Percentiles rank a stretch among this genome's conserved stretches.
phyloP scores from a whole-genome alignment of 92 coral and sea anemone species.

The Pocillopora meandrina region DNA sequence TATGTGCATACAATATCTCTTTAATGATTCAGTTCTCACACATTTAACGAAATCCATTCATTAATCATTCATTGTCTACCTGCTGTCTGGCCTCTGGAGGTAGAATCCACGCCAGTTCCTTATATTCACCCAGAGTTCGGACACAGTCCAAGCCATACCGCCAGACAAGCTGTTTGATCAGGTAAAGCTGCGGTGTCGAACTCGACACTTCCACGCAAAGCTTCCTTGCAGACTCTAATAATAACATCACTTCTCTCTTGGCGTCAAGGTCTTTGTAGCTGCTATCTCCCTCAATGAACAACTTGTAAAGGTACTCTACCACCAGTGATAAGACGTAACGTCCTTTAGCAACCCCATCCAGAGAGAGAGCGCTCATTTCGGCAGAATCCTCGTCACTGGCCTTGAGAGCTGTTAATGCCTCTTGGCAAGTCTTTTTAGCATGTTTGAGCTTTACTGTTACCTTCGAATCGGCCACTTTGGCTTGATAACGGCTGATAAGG shows the following conservation, averaged over 20 bases:
- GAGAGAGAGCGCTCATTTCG: conserved; percentile 16
- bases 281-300: conserved; percentile 20
- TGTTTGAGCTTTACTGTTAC: conserved; percentile 29
- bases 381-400: not conserved
- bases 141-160: conserved; percentile 67
- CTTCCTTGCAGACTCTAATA: conserved; percentile 42
- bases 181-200: conserved; percentile 48
- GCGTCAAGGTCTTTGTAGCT: conserved; percentile 4
- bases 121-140: conserved; percentile 38
- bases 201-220: conserved; percentile 37
- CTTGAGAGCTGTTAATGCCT: conserved; percentile 10
- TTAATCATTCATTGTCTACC: not conserved
- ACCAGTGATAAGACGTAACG: conserved; percentile 42
- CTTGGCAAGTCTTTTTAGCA: conserved; percentile 24
- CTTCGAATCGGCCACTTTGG: conserved; percentile 27
- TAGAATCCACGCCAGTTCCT: conserved; percentile 65
- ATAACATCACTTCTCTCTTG: not conserved
- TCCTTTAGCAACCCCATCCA: conserved; percentile 55
- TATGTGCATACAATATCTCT: too few species aligned
- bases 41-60: too few species aligned
- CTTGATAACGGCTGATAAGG: conserved; percentile 31
- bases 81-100: conserved; percentile 50
- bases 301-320: conserved; percentile 38
- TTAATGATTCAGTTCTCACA: too few species aligned
- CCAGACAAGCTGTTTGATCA: conserved; percentile 69